Base-by-base conservation (phyloP, 1,140 invertebrate species). In the Oryzaephilus surinamensis region DNA sequence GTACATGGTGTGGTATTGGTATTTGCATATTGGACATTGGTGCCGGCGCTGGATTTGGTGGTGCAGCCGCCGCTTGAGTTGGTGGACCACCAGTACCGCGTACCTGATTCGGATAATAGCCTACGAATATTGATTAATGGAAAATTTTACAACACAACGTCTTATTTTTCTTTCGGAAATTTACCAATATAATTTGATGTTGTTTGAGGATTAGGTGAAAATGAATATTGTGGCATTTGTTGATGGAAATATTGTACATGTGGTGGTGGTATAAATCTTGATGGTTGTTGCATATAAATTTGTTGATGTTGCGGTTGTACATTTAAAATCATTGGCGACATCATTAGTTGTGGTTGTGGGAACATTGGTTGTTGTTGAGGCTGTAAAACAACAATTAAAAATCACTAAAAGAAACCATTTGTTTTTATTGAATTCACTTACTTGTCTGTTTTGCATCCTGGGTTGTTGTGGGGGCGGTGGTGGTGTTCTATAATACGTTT, bases 341-440 rank as follows among this genome's bases (percentile, higher is more conserved):
- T n/a, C 8, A 27, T 19, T 6, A 24, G 19, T 15, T 8, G 15
- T 28, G 23, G 35, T 10, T 40, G 18, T 48, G 32, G 46, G 27
- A 32, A 49, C 8, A 50, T 32, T 27, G 28, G 41, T 32, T 37
- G 48, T 32, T 50, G 43, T n/a, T n/a, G n/a, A n/a, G n/a, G n/a
- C n/a, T n/a, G n/a, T n/a, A n/a, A 17, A 35, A 36, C 43, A 41
- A 26, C 11, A 35, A 42, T 27, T 29, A 30, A 30, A 30, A 7
- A n/a, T n/a, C n/a, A n/a, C n/a, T n/a, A n/a, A n/a, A n/a, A n/a
- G n/a, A n/a, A n/a, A n/a, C n/a, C n/a, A n/a, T n/a, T n/a, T n/a
- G n/a, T n/a, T n/a, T n/a, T n/a, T n/a, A n/a, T n/a, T n/a, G n/a
- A n/a, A n/a, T n/a, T n/a, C n/a, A n/a, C n/a, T n/a, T n/a, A n/a